Conservation (phyloP, 2,797 vertebrate species). For the Vespertilio murinus region DNA sequence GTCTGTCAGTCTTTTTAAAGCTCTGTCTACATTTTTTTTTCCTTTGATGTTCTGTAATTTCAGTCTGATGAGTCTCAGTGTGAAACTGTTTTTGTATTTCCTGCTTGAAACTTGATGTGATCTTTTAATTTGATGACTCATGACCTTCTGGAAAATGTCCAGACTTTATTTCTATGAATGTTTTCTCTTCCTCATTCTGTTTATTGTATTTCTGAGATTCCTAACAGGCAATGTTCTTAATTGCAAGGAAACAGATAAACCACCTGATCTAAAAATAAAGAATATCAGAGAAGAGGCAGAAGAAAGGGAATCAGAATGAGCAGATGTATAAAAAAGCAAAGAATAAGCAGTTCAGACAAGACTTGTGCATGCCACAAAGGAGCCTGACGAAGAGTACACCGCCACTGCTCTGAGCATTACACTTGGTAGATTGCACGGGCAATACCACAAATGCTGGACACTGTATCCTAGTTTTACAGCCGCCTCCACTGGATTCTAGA, state of each 20-base stretch:
- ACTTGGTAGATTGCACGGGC: rapidly evolving
- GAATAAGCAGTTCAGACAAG: neutral
- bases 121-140: slow-evolving; percentile 49
- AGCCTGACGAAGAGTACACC: rapidly evolving
- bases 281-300: neutral
- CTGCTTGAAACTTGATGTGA: neutral
- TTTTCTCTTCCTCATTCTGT: neutral
- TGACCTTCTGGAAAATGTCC: neutral
- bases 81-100: slow-evolving; percentile 47
- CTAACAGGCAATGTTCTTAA: neutral
- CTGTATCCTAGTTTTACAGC: neutral
- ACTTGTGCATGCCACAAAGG: rapidly evolving
- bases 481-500: neutral
- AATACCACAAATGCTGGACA: neutral
- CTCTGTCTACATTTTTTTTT: neutral
- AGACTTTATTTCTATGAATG: neutral
- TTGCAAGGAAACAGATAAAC: slow-evolving; percentile 13
- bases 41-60: slow-evolving; percentile 38
- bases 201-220: neutral
- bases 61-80: neutral
- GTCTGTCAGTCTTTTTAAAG: slow-evolving; percentile 37
- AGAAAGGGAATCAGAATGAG: neutral
- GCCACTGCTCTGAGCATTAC: rapidly evolving
- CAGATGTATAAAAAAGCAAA: neutral
- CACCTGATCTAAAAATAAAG: neutral